Conservation (phyloP, 2,113 vertebrate species). For the Cebidichthys violaceus region DNA sequence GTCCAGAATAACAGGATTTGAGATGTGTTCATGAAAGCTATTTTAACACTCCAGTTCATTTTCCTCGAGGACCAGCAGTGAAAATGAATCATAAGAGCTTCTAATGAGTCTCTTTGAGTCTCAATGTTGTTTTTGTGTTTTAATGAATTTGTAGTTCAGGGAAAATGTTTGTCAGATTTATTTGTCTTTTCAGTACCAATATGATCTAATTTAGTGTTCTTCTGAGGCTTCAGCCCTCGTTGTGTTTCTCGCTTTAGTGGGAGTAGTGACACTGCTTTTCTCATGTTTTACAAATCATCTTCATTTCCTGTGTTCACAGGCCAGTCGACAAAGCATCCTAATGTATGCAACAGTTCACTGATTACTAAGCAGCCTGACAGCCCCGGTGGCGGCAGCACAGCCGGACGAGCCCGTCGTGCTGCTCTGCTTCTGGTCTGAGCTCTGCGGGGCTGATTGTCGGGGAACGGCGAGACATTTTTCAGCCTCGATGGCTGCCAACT, state of each 20-base stretch:
- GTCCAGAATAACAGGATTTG: background rate
- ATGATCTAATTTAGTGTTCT: slow-evolving; percentile 20
- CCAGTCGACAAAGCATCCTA: slow-evolving; percentile 58
- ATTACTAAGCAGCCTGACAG: slow-evolving; percentile 61
- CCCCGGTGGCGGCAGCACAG: slow-evolving; percentile 48
- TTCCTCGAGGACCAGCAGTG: slow-evolving; percentile 10
- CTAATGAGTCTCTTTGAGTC: slow-evolving; percentile 2
- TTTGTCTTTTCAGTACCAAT: slow-evolving; percentile 22
- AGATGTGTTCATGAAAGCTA: slow-evolving; percentile 25
- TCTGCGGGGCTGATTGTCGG: slow-evolving; percentile 56
- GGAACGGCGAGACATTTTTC: slow-evolving; percentile 62
- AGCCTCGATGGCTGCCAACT: slow-evolving; percentile 62
- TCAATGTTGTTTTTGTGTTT: slow-evolving; percentile 2
- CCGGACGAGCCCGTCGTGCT: slow-evolving; percentile 38
- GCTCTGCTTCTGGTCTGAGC: slow-evolving; percentile 52
- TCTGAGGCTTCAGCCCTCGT: slow-evolving; percentile 16
- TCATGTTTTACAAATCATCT: slow-evolving; percentile 55
- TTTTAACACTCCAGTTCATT: slow-evolving; percentile 32
- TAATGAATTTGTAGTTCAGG: slow-evolving; percentile 5
- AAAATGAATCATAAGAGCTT: background rate
- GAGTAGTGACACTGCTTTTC: slow-evolving; percentile 37
- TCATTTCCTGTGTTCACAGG: slow-evolving; percentile 50
- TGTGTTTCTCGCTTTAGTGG: slow-evolving; percentile 32
- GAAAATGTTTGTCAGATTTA: background rate
- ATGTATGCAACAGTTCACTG: slow-evolving; percentile 65